A percentile compares a stretch with the other conserved stretches of the same genome.
phyloP scores from a whole-genome alignment of 1,140 invertebrate genomes.

The Trichogramma pretiosum region DNA sequence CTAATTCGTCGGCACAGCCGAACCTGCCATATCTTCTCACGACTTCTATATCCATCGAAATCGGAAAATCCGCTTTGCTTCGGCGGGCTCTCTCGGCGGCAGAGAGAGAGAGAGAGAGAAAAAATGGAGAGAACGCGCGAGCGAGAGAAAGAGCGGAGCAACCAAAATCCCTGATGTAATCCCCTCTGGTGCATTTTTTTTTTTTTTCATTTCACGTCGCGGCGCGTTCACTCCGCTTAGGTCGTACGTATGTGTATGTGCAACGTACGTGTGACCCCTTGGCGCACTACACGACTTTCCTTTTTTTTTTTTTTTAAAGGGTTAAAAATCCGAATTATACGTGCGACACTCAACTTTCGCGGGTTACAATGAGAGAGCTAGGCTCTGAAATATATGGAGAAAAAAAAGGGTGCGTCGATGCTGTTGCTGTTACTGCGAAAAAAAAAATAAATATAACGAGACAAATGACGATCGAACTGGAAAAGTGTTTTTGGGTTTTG shows the following conservation, averaged over 20 bases:
- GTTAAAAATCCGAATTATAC: too few relatives aligned
- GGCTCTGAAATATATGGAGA: too few relatives aligned
- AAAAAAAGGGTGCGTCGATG: too few relatives aligned
- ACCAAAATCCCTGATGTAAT: slow-evolving; percentile 48
- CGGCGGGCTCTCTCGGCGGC: slow-evolving; percentile 2
- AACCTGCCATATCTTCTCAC: too few relatives aligned
- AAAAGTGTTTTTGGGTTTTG: slow-evolving; percentile 44
- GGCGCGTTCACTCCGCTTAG: too few relatives aligned
- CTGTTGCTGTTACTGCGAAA: too few relatives aligned
- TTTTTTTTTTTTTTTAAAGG: neutral
- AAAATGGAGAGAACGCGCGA: slow-evolving; percentile 19
- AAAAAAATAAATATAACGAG: slow-evolving; percentile 47
- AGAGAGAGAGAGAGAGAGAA: neutral
- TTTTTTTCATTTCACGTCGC: slow-evolving; percentile 7
- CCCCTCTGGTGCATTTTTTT: slow-evolving; percentile 23
- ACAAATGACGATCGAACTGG: slow-evolving; percentile 40
- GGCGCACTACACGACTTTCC: neutral
- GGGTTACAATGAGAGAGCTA: too few relatives aligned
- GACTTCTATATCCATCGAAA: too few relatives aligned
- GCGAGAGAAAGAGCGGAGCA: slow-evolving; percentile 37
- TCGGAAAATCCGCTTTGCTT: slow-evolving; percentile 47
- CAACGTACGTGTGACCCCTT: neutral
- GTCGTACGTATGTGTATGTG: too few relatives aligned
- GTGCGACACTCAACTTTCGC: too few relatives aligned
- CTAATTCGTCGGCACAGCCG: slow-evolving; percentile 41